Conservation (phyloP, 2,113 vertebrate genomes). For the Etheostoma spectabile region DNA sequence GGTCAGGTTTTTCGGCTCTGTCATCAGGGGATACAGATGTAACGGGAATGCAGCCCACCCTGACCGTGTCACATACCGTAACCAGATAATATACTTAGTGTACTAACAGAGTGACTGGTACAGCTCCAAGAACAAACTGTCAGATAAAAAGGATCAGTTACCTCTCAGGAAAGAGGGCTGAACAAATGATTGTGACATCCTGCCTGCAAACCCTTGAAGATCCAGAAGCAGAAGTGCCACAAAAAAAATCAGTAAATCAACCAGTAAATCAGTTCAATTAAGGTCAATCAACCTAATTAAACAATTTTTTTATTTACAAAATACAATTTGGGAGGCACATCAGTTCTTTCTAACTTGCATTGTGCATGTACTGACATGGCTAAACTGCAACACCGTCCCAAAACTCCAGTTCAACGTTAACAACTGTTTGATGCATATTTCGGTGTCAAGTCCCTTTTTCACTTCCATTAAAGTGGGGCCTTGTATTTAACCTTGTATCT, state of each 20-base stretch:
- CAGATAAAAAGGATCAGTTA: constrained; percentile 28
- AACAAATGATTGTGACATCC: not conserved
- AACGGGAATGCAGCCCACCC: constrained; percentile 28
- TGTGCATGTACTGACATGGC: not conserved
- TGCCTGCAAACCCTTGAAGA: not conserved
- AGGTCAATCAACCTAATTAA: not conserved
- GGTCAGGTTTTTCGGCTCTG: constrained; percentile 35
- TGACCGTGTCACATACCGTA: constrained; percentile 8
- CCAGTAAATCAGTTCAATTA: not conserved
- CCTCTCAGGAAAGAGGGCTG: constrained; percentile 8
- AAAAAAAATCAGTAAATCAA: not conserved
- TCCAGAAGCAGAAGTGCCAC: not conserved
- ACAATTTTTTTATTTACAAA: not conserved
- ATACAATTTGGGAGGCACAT: not conserved
- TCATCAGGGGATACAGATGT: constrained; percentile 30
- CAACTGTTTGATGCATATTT: not conserved
- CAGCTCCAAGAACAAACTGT: constrained; percentile 4
- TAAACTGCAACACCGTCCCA: not conserved
- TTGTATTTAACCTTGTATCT: not conserved
- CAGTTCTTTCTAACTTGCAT: not conserved
- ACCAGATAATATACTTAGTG: constrained; percentile 11
- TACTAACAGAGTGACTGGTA: constrained; percentile 11
- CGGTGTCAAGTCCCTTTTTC: not conserved
- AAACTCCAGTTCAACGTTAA: not conserved
- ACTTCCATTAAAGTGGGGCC: not conserved